Evolutionary conservation across 2,113 vertebrate species (phyloP), one percentile per base, ranked within the genome.

Genomic region (Pomatorhinus ruficollis): DNA sequence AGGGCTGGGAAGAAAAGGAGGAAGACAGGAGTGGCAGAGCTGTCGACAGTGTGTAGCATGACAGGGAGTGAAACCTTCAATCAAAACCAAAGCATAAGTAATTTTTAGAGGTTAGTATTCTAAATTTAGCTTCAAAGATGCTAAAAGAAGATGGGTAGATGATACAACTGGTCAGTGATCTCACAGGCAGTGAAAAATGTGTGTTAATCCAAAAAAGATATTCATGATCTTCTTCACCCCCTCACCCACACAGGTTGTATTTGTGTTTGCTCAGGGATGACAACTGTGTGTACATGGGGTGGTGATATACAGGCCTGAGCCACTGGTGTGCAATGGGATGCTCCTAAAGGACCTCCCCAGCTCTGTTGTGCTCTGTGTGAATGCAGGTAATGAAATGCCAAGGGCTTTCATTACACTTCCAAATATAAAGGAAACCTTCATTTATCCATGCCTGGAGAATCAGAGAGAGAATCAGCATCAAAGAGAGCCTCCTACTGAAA

Each of bases 251-350:
- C 30, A 44, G 65, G 53, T 5, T 75, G 12, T 37, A 8, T n/a
- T 33, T 63, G 82, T 64, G n/a, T n/a, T n/a, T n/a, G 60, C 14
- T 68, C 42, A 39, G 68, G 89, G 33, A 1, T 5, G 22, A 60
- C 5, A 16, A 0, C 0, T 24, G n/a, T 12, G 1, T 6, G 22
- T 4, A 2, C 0, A 5, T 2, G 7, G 65, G 22, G 28, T 64
- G 50, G 23, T 75, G 54, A 11, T 14, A 14, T 5, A 31, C 52
- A 52, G 28, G 16, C 45, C 28, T 47, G 30, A 63, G 5, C 20
- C 28, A 12, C 23, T 33, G 49, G 28, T n/a, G 61, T 28, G 72
- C 5, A 4, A 4, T 33, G 71, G 45, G 71, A 52, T 53, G 64
- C 10, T 86, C 44, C 59, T 15, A 7, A 47, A 60, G 42, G 71